phyloP scores from a whole-genome alignment of 2,113 vertebrate genomes.

The Saiga tatarica region DNA sequence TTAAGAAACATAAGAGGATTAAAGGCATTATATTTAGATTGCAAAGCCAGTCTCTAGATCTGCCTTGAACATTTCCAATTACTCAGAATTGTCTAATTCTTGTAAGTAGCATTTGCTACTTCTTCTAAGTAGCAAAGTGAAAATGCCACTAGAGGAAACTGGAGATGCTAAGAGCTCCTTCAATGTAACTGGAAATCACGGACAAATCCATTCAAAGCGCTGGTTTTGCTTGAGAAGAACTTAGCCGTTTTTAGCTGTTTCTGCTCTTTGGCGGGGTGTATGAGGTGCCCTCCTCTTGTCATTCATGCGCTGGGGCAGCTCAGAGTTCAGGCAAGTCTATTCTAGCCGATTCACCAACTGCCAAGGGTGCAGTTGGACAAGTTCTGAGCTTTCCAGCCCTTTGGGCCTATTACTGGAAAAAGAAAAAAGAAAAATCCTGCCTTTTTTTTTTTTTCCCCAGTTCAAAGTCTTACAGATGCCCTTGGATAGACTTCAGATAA shows the following conservation, averaged over 20 bases:
- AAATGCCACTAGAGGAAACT: background rate
- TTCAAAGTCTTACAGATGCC: constrained; percentile 45
- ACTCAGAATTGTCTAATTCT: background rate
- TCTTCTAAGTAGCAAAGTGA: background rate
- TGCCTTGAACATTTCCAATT: background rate
- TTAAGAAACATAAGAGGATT: constrained; percentile 46
- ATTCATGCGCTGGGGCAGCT: background rate
- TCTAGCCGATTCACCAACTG: background rate
- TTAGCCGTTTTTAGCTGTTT: background rate
- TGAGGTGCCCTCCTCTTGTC: background rate
- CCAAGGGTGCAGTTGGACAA: background rate
- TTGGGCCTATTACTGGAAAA: background rate
- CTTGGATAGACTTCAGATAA: constrained; percentile 63
- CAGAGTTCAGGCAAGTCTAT: background rate
- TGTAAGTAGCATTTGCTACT: background rate
- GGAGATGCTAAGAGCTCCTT: background rate
- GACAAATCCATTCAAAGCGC: too few species aligned
- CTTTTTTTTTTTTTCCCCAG: background rate
- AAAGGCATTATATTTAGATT: background rate
- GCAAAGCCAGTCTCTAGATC: constrained; percentile 37
- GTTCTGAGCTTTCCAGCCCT: constrained; percentile 3
- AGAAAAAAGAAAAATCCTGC: background rate
- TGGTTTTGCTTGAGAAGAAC: background rate
- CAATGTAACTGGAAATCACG: background rate
- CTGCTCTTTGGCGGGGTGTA: background rate